A percentile compares a stretch with the other conserved stretches of the same genome.
These are phyloP conservation scores for Teleogryllus occipitalis DNA, from an alignment of 1,140 invertebrate species.

Conservation along the genomic window DNA sequence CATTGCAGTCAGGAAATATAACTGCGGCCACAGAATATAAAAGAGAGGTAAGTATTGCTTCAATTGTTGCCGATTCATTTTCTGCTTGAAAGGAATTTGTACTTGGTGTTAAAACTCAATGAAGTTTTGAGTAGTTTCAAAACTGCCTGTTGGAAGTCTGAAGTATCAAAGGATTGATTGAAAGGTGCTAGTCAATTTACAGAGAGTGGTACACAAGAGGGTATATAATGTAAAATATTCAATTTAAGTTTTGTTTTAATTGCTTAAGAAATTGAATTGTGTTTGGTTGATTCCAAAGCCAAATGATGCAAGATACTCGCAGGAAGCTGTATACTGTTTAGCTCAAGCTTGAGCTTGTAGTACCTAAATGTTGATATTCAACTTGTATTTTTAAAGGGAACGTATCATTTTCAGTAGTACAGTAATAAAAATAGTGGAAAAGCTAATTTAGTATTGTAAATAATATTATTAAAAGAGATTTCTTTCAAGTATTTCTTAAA, in stretches of 20 bases:
- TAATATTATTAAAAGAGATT: neutral
- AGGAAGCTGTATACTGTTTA: too few relatives aligned
- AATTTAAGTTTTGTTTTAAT: neutral
- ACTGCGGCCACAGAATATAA: conserved; percentile 45
- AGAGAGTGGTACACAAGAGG: neutral
- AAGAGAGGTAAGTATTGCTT: conserved; percentile 26
- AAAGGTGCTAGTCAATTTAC: neutral
- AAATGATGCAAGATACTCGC: too few relatives aligned
- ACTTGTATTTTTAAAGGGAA: too few relatives aligned
- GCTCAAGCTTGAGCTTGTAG: too few relatives aligned
- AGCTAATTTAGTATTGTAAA: neutral
- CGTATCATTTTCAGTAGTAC: neutral
- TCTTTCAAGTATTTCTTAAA: neutral
- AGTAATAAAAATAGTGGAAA: neutral
- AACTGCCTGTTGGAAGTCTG: neutral
- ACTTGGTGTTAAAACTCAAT: neutral
- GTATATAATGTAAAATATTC: neutral
- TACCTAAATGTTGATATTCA: too few relatives aligned
- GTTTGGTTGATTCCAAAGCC: too few relatives aligned
- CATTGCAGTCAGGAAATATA: conserved; percentile 41
- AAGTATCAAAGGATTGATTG: neutral
- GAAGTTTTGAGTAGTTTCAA: neutral
- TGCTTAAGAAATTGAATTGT: neutral
- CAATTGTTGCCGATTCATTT: neutral
- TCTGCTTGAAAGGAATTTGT: neutral